phyloP scores from a whole-genome alignment of 2,888 invertebrate genomes.

The Athalia circularis region DNA sequence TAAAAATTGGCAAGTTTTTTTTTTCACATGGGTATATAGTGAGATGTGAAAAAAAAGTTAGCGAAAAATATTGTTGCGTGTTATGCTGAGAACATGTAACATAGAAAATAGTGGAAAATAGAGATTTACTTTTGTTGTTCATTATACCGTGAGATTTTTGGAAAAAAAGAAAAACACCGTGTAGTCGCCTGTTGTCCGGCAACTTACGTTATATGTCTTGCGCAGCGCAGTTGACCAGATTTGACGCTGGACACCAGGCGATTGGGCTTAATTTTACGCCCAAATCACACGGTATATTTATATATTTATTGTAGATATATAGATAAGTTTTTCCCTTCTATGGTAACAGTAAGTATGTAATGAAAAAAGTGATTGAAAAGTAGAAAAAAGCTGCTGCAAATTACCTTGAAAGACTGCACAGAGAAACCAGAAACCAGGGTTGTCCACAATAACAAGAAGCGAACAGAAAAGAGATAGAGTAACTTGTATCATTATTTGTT shows the following conservation, averaged over 20 bases:
- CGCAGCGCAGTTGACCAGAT: no score
- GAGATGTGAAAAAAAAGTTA: constrained; percentile 43
- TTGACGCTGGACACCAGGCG: no score
- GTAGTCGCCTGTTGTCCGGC: no score
- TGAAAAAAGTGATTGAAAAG: constrained; percentile 49
- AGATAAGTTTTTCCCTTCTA: background rate
- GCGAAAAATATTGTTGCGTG: constrained; percentile 28
- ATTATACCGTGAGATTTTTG: no score
- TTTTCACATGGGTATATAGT: constrained; percentile 42
- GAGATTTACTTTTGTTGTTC: no score
- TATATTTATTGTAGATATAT: no score
- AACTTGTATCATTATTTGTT: constrained; percentile 55
- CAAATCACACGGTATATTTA: no score
- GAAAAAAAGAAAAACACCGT: no score
- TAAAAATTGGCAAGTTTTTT: background rate
- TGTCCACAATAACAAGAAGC: constrained; percentile 72
- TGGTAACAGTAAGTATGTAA: background rate
- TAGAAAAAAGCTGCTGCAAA: constrained; percentile 64
- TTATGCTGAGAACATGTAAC: no score
- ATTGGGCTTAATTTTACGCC: no score
- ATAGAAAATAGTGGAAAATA: no score
- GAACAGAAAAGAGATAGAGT: constrained; percentile 71
- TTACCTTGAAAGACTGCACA: constrained; percentile 73
- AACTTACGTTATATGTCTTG: no score
- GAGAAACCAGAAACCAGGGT: constrained; percentile 72